Base-by-base conservation (phyloP, 2,888 invertebrate species). In the Diarsia dahlii region DNA sequence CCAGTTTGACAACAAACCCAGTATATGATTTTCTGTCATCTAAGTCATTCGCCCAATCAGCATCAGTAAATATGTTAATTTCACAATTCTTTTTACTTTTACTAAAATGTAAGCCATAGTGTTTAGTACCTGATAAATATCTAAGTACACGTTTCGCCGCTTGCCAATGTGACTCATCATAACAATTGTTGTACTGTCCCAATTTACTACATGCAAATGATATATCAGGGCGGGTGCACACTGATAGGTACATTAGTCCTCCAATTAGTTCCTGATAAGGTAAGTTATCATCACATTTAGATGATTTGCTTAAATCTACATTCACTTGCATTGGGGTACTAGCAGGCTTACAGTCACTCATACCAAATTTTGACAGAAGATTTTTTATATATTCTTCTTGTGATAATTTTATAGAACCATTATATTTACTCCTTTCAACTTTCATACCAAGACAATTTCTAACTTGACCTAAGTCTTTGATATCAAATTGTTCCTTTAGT, bases 1-100 rank as follows among this genome's bases (percentile, higher is more conserved):
- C 20, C 54, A 56, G 45, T 9, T 39, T 54, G 54, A 67, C 50
- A 28, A 48, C 48, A 20, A 66, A 12, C 28, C 67, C 52, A 52
- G 20, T 67, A 39, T 39, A 54, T 54, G 67, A 67, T 67, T 67
- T 54, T 67, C 68, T 56, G 15, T 68, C 68, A 68, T 68, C 3
- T 45, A 18, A 5, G 46, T 56, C 56, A 56, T 68, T 68, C 18
- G 45, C 68, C 56, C 68, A 56, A 56, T 68, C 68, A 56, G 45
- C 68, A 56, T 56, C 68, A 45, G 56, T 23, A 68, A 23, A 45
- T 68, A n/a, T n/a, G n/a, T n/a, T n/a, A n/a, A 46, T 68, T 18
- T 54, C 23, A 56, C 45, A 39, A 12, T 67, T 67, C 2, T 68
- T 56, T 45, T 56, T 68, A 45, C 45, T 23, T 45, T 56, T 68